Evolutionary conservation across 2,888 invertebrate genomes (phyloP).

Genomic region (Sinhomidia bicolor): DNA sequence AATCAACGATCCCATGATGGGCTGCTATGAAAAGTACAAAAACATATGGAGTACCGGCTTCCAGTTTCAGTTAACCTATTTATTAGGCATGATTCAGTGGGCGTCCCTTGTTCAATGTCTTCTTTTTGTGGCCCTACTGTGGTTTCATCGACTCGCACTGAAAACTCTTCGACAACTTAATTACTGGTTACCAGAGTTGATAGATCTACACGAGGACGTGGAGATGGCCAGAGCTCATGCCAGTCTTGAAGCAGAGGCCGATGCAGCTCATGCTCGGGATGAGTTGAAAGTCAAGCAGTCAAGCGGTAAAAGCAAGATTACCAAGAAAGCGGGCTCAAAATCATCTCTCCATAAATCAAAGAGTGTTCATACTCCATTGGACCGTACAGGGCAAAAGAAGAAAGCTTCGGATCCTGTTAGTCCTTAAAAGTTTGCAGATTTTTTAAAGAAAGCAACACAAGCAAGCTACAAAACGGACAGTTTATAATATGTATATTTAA

Average conservation of each 20-base stretch:
- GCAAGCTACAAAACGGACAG: not conserved
- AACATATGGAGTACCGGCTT: conserved; percentile 35
- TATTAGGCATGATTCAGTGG: conserved; percentile 36
- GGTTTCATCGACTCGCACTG: conserved; percentile 53
- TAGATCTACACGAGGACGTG: conserved; percentile 20
- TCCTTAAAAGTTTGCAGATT: no score
- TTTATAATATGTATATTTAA: no score
- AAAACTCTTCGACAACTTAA: conserved; percentile 63
- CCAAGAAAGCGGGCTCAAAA: no score
- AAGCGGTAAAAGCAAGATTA: no score
- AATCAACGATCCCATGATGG: conserved; percentile 55
- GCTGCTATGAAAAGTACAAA: conserved; percentile 58
- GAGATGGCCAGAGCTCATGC: conserved; percentile 49
- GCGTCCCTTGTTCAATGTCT: conserved; percentile 28
- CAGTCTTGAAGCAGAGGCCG: conserved; percentile 56
- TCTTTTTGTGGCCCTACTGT: conserved; percentile 34
- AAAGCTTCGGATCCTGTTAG: no score
- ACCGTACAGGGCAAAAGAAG: no score
- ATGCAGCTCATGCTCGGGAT: conserved; percentile 20
- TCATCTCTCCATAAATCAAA: no score
- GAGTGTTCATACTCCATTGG: no score
- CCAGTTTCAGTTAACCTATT: conserved; percentile 48
- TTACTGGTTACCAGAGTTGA: conserved; percentile 54
- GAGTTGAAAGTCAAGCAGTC: conserved; percentile 6
- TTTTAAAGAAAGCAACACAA: not conserved